Evolutionary conservation across 1,140 invertebrate genomes (phyloP), one percentile per base, ranked within the genome.

Genomic region (Drosophila santomea): DNA sequence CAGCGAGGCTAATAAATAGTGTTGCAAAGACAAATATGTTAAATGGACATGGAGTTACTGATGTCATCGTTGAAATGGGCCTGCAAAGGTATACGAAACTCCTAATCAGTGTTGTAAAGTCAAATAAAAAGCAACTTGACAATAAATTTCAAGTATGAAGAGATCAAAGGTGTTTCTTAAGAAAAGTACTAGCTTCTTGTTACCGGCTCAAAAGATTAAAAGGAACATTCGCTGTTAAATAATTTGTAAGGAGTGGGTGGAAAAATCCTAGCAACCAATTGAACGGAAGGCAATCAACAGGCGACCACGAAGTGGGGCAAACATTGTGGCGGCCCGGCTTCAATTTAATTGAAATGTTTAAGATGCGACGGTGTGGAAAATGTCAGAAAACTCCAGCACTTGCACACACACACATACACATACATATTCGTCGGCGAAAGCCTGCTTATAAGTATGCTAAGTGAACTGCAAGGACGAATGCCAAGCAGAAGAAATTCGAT

Each of bases 321-420:
- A 66, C 45, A 61, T 66, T 78, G 57, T 36, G 64, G 45, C 52
- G 23, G 23, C 14, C 20, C 36, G 36, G 15, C n/a, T 35, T 3
- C 35, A 57, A 82, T 78, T 83, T 76, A 76, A 83, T 86, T 86
- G 79, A 86, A 88, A 86, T 86, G 66, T 83, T 83, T 51, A 55
- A 86, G 73, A 73, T 73, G 84, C 75, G 62, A 68, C 78, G 78
- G 59, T 48, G 68, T 86, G 82, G 67, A 86, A 81, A 85, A 68
- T 71, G 81, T 38, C 77, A 80, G 45, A 15, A 72, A 44, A 45
- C 2, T 32, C 43, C 43, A n/a, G 8, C 44, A 20, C 15, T 25
- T 12, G 10, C 5, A 32, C 8, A 32, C 48, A 28, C 47, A 48
- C 23, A n/a, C 45, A 25, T 5, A 28, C 44, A 48, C 12, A 28